Conservation (phyloP, 1,140 invertebrate genomes). For the Paracyclopina nana region DNA sequence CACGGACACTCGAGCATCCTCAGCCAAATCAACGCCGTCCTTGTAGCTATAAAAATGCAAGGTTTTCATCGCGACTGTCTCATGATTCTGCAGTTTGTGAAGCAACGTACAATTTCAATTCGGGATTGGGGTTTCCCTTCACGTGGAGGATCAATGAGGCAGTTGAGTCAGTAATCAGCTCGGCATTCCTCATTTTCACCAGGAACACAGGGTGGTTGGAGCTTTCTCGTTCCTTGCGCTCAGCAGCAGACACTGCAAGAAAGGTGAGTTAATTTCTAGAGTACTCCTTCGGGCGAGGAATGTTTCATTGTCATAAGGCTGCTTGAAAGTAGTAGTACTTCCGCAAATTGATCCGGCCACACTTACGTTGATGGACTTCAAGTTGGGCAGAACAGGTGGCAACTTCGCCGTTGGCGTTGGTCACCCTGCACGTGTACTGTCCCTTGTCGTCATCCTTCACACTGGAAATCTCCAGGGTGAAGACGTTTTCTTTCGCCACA, state of each 20-base stretch:
- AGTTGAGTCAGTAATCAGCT: conserved; percentile 63
- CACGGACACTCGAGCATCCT: conserved; percentile 47
- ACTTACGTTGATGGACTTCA: conserved; percentile 16
- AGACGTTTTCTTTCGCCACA: conserved; percentile 33
- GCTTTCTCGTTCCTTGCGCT: conserved; percentile 40
- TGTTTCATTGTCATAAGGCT: no score
- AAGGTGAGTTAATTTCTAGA: no score
- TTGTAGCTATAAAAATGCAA: conserved; percentile 45
- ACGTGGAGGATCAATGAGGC: conserved; percentile 74
- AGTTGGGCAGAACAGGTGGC: conserved; percentile 11
- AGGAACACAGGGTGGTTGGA: conserved; percentile 54
- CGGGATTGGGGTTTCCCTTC: conserved; percentile 59
- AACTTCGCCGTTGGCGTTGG: conserved; percentile 2
- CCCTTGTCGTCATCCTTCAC: conserved; percentile 9
- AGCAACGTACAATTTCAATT: conserved; percentile 60
- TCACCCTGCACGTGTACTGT: conserved; percentile 14
- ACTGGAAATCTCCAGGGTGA: conserved; percentile 20
- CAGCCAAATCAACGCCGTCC: conserved; percentile 47
- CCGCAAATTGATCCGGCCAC: no score
- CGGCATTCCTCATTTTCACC: conserved; percentile 60
- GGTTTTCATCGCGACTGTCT: not conserved
- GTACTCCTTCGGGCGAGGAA: no score
- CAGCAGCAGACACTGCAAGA: conserved; percentile 42
- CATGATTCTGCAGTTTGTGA: conserved; percentile 1
- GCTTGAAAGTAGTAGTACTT: no score